Evolutionary conservation across 1,140 invertebrate genomes (phyloP), one percentile per base, ranked within the genome.

Genomic region (Drepana arcuata): DNA sequence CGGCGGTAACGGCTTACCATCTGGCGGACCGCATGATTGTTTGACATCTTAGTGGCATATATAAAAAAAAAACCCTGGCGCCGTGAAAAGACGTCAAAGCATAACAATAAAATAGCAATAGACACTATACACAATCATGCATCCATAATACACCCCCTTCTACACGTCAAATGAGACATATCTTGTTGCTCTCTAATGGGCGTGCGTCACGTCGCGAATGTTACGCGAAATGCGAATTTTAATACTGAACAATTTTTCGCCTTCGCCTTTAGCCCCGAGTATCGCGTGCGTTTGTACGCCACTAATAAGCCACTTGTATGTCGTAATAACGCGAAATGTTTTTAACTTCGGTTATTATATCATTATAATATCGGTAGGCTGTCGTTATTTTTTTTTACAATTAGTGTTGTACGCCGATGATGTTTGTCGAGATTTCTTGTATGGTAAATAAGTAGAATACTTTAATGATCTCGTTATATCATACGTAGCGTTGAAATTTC

Each of bases 91-190:
- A 5, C 4, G 18, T 9, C 4, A 21, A 5, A 21, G 18, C 18
- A 21, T 9, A 21, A 21, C 9, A 21, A 9, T 9, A 21, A 5
- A 9, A 5, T 9, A 21, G 18, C 14, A 43, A 18, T 32, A 24
- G 30, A n/a, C n/a, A n/a, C n/a, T n/a, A n/a, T n/a, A n/a, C n/a
- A n/a, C 16, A 30, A 41, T 9, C 16, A 14, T 13, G 15, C 5
- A 23, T 10, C 38, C 40, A 29, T 37, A 54, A 45, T 46, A 25
- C 35, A 28, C 6, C 26, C 41, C 24, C 18, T 27, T 39, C 31
- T 38, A 39, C 42, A 41, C 40, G 44, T 48, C 53, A 51, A 38
- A 45, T 25, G 38, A 45, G 38, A 51, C 38, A 41, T 30, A 47
- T 47, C 53, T 41, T 25, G 18, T 26, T 32, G 11, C 10, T 15